A percentile compares a stretch with the other conserved stretches of the same genome.
These are phyloP conservation scores for Actenoides hombroni DNA, from an alignment of 2,113 vertebrate species.

Conservation along the genomic window DNA sequence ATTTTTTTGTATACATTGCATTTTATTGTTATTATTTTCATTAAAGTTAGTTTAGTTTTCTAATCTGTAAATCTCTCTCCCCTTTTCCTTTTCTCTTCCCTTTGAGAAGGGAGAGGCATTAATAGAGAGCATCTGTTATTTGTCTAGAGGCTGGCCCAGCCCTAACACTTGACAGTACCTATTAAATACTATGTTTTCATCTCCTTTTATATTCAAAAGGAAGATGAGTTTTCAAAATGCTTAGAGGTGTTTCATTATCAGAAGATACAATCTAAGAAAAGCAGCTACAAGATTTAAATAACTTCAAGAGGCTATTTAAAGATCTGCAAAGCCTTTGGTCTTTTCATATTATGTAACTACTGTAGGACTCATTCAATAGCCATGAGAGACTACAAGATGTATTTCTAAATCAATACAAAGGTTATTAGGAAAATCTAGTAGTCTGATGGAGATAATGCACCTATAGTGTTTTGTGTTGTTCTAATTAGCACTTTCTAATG, in stretches of 20 bases:
- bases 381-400: background rate
- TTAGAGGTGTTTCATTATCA: background rate
- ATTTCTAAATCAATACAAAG: background rate
- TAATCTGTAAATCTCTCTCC: no score
- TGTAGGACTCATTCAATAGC: background rate
- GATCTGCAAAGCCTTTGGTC: background rate
- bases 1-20: no score
- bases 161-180: background rate
- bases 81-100: no score
- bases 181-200: background rate
- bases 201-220: background rate
- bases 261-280: background rate
- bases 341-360: background rate
- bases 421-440: background rate
- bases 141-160: no score
- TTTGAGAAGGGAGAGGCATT: no score
- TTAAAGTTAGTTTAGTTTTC: no score
- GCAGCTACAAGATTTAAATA: background rate
- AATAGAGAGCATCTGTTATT: no score
- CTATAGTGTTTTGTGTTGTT: background rate
- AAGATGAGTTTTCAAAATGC: background rate
- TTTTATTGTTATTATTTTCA: no score
- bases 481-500: constrained; percentile 5
- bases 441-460: background rate
- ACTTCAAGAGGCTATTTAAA: background rate